Evolutionary conservation across 2,113 vertebrate species (phyloP), one percentile per base, ranked within the genome.

Genomic region (Hippocampus abdominalis): DNA sequence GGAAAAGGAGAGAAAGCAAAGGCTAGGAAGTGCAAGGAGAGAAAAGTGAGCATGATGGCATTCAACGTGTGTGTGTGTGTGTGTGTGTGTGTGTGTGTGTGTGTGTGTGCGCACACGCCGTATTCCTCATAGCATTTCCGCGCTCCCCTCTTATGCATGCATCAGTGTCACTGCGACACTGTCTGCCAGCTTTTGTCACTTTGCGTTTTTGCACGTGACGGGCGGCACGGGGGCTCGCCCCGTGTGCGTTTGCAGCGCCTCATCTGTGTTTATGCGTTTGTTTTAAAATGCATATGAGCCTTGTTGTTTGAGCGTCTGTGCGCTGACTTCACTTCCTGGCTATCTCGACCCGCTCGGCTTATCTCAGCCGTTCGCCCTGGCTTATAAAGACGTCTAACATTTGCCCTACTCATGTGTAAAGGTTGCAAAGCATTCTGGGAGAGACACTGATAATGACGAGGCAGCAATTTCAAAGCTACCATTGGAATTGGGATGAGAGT

Each of bases 101-200:
- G 51, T 68, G 57, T 62, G 40, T 42, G 9, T 42, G 42, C 9
- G 12, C 42, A 44, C 13, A 13, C 46, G 25, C 32, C 56, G 23
- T 66, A 63, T 69, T 72, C 76, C 83, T 83, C 69, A 73, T 70
- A 85, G 83, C 75, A 82, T 72, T 79, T 79, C 79, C 78, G 71
- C 75, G 70, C 77, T 75, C 77, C 77, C 66, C 42, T 32, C 62
- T 76, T 53, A 81, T 76, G 75, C 78, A 73, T 72, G 79, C 64
- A 61, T 84, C 76, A 84, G 75, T 74, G 67, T 85, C 85, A 83
- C 72, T 63, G 32, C 69, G 27, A 75, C 80, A 83, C 69, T 76
- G 75, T 83, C 77, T 86, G 68, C 75, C 75, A 44, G 73, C 66
- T 77, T 82, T 76, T 86, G 83, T 82, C 87, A 82, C 74, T 84